These are phyloP conservation scores for Premnoplex brunnescens DNA, from an alignment of 2,797 vertebrate genomes.

Conservation along the genomic window DNA sequence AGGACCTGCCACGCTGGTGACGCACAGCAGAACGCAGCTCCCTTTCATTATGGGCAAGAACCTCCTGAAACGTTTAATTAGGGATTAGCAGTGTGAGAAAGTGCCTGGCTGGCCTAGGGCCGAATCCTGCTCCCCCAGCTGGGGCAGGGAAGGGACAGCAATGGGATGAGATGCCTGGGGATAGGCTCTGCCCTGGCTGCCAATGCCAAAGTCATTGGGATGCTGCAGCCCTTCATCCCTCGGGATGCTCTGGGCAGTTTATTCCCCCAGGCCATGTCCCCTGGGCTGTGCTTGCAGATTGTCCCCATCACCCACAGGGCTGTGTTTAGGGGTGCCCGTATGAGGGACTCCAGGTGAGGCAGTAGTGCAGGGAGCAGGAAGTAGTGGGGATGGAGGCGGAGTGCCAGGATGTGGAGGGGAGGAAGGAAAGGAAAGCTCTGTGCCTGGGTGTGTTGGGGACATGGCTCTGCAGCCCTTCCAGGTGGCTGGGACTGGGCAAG, in stretches of 20 bases:
- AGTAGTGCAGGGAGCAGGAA: background rate
- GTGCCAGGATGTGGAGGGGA: background rate
- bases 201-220: background rate
- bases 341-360: background rate
- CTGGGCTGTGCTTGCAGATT: background rate
- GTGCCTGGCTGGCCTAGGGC: background rate
- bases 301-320: background rate
- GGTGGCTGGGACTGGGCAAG: background rate
- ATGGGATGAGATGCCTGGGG: background rate
- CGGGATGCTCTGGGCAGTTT: background rate
- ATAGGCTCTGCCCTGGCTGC: background rate
- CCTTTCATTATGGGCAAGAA: slow-evolving; percentile 43
- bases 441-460: fast-evolving
- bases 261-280: background rate
- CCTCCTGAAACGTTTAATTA: background rate
- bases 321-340: background rate
- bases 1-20: background rate
- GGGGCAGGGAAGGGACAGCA: background rate
- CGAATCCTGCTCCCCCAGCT: background rate
- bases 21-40: background rate
- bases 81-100: slow-evolving; percentile 30
- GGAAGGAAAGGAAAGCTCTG: background rate
- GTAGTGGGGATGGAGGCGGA: background rate
- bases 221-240: background rate
- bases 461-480: background rate